A percentile compares a stretch with the other conserved stretches of the same genome.
These are phyloP conservation scores for Vireo griseus DNA, from an alignment of 2,797 vertebrate species.

Conservation along the genomic window DNA sequence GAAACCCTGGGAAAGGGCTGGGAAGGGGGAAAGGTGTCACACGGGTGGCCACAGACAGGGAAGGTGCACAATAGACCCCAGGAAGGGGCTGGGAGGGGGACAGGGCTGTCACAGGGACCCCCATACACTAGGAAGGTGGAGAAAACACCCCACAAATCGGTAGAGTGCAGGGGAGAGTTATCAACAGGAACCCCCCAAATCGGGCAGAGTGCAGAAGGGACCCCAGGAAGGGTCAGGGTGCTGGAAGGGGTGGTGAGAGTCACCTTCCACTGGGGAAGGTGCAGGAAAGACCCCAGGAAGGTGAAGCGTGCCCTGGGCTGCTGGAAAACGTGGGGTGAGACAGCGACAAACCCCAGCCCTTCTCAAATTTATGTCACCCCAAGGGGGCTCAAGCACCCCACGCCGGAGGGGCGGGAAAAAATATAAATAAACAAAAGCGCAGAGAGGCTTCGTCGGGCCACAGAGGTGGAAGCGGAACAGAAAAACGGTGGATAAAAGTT, in stretches of 20 bases:
- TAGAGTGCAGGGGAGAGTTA: rapidly evolving
- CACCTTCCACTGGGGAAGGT: rapidly evolving
- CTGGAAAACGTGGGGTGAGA: neutral
- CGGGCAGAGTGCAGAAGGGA: rapidly evolving
- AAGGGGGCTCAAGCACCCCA: neutral
- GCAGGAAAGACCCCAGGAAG: neutral
- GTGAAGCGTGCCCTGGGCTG: neutral
- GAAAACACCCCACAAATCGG: too few species aligned
- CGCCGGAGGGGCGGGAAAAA: neutral
- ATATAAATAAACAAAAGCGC: neutral
- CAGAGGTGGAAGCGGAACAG: neutral
- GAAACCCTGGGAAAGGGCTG: neutral
- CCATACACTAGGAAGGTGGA: neutral
- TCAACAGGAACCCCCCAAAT: rapidly evolving
- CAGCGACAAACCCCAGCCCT: neutral
- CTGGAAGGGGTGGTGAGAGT: neutral
- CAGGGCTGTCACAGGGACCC: neutral
- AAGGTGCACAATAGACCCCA: neutral
- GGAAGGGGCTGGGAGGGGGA: neutral
- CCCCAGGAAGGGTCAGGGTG: neutral
- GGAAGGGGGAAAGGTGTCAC: neutral
- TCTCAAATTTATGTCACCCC: neutral
- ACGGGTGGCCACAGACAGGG: neutral
- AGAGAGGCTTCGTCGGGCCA: neutral
- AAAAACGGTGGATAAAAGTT: neutral